Evolutionary conservation across 2,113 vertebrate species (phyloP).

Genomic region (Coryphaenoides rupestris): DNA sequence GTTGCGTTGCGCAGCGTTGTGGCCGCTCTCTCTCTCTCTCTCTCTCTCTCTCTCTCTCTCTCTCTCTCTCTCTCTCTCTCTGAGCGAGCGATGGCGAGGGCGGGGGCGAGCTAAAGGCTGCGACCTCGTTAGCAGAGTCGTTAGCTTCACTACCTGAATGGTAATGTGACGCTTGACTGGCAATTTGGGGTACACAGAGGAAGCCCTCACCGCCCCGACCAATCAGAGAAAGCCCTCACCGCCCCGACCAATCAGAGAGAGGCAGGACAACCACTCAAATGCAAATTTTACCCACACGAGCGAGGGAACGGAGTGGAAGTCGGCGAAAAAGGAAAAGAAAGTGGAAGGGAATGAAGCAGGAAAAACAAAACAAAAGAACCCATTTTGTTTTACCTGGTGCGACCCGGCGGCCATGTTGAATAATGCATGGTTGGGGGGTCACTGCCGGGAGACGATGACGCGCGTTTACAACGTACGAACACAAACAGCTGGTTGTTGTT

Average conservation of each 20-base stretch:
- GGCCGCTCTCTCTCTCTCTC: background rate
- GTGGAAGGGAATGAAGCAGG: too few species aligned
- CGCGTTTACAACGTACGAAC: too few species aligned
- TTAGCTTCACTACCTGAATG: constrained; percentile 39
- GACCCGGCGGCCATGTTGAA: background rate
- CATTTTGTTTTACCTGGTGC: too few species aligned
- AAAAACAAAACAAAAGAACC: too few species aligned
- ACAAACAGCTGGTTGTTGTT: too few species aligned
- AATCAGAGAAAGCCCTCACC: constrained; percentile 20
- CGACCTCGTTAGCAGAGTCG: constrained; percentile 23
- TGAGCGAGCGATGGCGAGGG: too few species aligned
- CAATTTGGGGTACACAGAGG: constrained; percentile 47
- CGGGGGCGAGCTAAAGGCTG: constrained; percentile 9
- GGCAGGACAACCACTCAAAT: background rate
- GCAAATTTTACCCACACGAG: constrained; percentile 5
- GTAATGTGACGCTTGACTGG: constrained; percentile 47
- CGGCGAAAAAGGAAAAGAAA: too few species aligned
- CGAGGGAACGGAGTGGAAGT: too few species aligned
- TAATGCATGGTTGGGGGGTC: too few species aligned
- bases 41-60: background rate
- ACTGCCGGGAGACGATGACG: too few species aligned
- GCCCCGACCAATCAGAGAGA: too few species aligned
- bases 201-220: background rate
- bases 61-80: background rate
- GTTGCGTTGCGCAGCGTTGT: too few species aligned